Percentiles rank a stretch among this genome's conserved stretches.
These are phyloP conservation scores for Upupa epops DNA, from an alignment of 2,113 vertebrate genomes.

Conservation along the genomic window DNA sequence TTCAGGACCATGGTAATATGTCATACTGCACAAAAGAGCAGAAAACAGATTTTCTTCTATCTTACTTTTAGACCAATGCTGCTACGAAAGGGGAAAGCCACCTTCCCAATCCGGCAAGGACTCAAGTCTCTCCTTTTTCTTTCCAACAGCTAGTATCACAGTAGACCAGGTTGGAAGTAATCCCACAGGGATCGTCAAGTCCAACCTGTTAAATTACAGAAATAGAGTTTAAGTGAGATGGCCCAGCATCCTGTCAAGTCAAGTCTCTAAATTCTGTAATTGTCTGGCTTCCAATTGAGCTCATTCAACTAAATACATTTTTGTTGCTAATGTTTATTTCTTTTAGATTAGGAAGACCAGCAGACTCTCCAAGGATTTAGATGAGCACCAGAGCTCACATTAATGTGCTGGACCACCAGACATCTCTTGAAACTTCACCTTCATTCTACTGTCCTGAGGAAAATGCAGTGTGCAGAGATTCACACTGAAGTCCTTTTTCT, in stretches of 20 bases:
- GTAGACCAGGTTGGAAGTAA: too few species aligned
- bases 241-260: too few species aligned
- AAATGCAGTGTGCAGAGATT: not conserved
- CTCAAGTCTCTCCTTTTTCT: not conserved
- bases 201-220: too few species aligned
- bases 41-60: not conserved
- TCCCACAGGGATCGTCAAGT: too few species aligned
- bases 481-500: not conserved
- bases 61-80: not conserved
- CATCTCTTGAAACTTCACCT: not conserved
- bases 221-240: too few species aligned
- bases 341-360: not conserved
- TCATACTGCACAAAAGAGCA: not conserved
- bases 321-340: not conserved
- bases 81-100: not conserved
- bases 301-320: not conserved
- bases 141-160: not conserved
- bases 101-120: not conserved
- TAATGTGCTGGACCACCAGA: not conserved
- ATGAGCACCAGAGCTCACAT: not conserved
- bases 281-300: not conserved
- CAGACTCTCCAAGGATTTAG: not conserved
- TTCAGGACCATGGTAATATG: not conserved
- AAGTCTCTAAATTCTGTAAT: not conserved
- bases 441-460: not conserved